These are phyloP conservation scores for Siphamia tubifer DNA, from an alignment of 2,113 vertebrate genomes.

Conservation along the genomic window DNA sequence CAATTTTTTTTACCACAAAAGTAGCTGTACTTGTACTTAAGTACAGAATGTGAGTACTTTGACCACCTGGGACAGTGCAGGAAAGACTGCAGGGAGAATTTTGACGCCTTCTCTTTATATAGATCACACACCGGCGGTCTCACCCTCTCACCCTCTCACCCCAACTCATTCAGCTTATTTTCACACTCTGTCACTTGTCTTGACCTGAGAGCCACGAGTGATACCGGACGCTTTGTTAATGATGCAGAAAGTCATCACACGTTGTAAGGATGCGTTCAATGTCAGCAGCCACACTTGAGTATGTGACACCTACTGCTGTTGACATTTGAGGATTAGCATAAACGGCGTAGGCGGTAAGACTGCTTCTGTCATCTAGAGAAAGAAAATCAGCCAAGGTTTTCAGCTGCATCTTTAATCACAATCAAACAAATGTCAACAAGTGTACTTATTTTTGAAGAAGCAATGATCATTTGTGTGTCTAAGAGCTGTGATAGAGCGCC, in stretches of 20 bases:
- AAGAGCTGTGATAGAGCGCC: background rate
- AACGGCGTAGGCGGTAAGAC: background rate
- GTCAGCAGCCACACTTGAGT: constrained; percentile 19
- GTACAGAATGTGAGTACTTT: no score
- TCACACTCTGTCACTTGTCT: constrained; percentile 59
- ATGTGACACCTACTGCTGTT: constrained; percentile 47
- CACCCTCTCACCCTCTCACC: constrained; percentile 38
- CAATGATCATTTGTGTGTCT: background rate
- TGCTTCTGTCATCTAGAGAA: background rate
- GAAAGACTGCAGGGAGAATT: constrained; percentile 1
- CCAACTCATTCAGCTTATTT: constrained; percentile 28
- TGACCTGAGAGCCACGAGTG: constrained; percentile 35
- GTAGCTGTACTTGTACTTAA: no score
- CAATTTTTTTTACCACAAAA: no score
- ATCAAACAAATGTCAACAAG: background rate
- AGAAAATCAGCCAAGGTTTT: background rate
- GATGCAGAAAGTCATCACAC: background rate
- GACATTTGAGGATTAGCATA: constrained; percentile 32
- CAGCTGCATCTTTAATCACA: background rate
- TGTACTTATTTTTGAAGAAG: background rate
- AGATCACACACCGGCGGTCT: constrained; percentile 9
- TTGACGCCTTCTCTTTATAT: constrained; percentile 46
- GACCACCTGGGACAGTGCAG: no score
- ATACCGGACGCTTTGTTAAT: constrained; percentile 52
- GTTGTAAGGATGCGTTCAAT: constrained; percentile 53